Conservation (phyloP, 2,797 vertebrate species). For the Parauchenoglanis ngamensis region DNA sequence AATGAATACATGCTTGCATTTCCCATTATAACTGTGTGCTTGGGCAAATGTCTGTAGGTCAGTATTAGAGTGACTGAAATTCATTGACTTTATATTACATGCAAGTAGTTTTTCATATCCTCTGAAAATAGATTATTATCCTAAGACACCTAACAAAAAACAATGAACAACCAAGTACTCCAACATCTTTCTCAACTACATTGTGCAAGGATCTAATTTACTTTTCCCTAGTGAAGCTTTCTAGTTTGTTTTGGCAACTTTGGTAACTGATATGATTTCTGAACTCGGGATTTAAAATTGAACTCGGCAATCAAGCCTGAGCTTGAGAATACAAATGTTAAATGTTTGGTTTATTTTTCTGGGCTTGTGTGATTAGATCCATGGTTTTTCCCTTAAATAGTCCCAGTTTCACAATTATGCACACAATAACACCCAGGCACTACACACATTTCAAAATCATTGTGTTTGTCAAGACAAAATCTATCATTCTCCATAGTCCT, state of each 20-base stretch:
- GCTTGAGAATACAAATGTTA: conserved; percentile 28
- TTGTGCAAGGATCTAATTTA: conserved; percentile 24
- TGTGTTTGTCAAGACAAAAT: conserved; percentile 55
- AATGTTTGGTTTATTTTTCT: conserved; percentile 46
- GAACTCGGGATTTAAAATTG: conserved; percentile 34
- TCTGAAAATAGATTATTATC: background rate
- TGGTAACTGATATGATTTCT: conserved; percentile 51
- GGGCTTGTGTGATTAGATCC: conserved; percentile 47
- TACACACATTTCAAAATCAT: conserved; percentile 48
- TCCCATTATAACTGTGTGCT: background rate
- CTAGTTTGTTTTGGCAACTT: conserved; percentile 47
- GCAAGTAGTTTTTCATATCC: background rate
- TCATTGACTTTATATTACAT: background rate
- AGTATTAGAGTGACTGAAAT: background rate
- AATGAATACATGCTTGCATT: background rate
- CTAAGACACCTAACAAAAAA: background rate
- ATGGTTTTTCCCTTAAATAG: conserved; percentile 42
- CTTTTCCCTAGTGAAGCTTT: conserved; percentile 9
- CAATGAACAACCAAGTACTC: background rate
- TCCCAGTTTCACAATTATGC: conserved; percentile 59
- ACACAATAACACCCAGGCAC: conserved; percentile 51
- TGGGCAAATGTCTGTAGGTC: background rate
- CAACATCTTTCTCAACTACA: conserved; percentile 18
- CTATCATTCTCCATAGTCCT: conserved; percentile 62
- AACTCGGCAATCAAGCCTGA: conserved; percentile 38